Conservation (phyloP, 1,140 invertebrate genomes). For the Drosophila pruinosa region DNA sequence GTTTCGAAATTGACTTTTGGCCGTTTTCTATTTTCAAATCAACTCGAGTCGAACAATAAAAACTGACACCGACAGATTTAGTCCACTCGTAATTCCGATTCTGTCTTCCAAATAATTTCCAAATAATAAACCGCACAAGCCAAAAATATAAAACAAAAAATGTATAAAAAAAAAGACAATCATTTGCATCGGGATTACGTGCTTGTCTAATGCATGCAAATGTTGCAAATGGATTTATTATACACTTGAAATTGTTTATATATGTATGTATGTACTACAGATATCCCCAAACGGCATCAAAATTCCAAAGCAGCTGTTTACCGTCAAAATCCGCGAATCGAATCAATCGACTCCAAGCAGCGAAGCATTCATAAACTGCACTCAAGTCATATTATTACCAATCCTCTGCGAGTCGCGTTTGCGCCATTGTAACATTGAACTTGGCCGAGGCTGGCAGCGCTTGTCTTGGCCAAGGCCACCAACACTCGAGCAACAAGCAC, state of each 20-base stretch:
- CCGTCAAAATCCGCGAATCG: neutral
- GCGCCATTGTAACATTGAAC: slow-evolving; percentile 15
- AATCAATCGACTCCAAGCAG: slow-evolving; percentile 4
- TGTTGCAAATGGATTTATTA: slow-evolving; percentile 18
- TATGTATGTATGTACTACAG: neutral
- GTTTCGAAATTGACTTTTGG: slow-evolving; percentile 30
- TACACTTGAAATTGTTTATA: neutral
- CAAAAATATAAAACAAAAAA: slow-evolving; percentile 1
- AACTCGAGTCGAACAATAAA: neutral
- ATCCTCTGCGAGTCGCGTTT: neutral
- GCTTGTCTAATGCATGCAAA: slow-evolving; percentile 29
- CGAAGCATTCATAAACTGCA: slow-evolving; percentile 3
- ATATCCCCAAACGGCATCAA: neutral
- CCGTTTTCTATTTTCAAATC: slow-evolving; percentile 47
- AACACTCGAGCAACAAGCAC: neutral
- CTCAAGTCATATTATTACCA: neutral
- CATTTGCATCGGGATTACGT: slow-evolving; percentile 6
- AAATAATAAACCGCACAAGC: neutral
- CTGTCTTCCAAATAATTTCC: neutral
- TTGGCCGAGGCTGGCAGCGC: slow-evolving; percentile 5
- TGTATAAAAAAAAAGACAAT: neutral
- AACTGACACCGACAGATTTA: slow-evolving; percentile 1
- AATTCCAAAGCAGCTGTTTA: neutral
- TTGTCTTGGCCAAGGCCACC: slow-evolving; percentile 15
- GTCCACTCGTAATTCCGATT: neutral